Evolutionary conservation across 2,797 vertebrate species (phyloP).

Genomic region (Bovichtus diacanthus): DNA sequence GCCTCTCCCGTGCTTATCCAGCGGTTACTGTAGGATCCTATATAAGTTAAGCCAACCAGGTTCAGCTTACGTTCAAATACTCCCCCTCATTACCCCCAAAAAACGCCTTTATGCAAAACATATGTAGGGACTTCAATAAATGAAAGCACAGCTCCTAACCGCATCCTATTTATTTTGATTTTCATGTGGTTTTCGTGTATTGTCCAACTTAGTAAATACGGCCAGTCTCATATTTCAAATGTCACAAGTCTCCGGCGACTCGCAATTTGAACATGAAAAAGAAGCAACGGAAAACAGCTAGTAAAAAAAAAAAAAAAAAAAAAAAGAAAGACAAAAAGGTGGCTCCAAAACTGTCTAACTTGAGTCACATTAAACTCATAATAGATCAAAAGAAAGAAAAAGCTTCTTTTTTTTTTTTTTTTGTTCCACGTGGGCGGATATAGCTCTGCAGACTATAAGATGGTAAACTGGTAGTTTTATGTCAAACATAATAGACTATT

Average conservation of each 20-base stretch:
- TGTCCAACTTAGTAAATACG: slow-evolving; percentile 85
- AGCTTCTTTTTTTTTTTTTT: slow-evolving; percentile 16
- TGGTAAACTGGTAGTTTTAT: slow-evolving; percentile 25
- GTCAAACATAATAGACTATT: slow-evolving; percentile 29
- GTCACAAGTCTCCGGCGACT: slow-evolving; percentile 75
- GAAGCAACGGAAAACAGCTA: slow-evolving; percentile 61
- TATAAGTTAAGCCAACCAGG: slow-evolving; percentile 75
- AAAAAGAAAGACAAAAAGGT: slow-evolving; percentile 21
- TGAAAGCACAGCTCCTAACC: slow-evolving; percentile 86
- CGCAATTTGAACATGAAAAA: slow-evolving; percentile 74
- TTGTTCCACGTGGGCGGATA: slow-evolving; percentile 11
- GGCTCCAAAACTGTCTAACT: slow-evolving; percentile 37
- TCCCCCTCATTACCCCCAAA: slow-evolving; percentile 78
- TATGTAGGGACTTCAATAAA: slow-evolving; percentile 87
- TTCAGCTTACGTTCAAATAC: slow-evolving; percentile 81
- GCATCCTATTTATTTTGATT: slow-evolving; percentile 87
- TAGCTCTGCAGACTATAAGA: slow-evolving; percentile 18
- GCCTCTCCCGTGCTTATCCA: slow-evolving; percentile 36
- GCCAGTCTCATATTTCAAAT: slow-evolving; percentile 80
- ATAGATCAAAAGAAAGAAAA: slow-evolving; percentile 41
- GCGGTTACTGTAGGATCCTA: slow-evolving; percentile 51
- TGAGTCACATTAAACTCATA: slow-evolving; percentile 52
- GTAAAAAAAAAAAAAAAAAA: slow-evolving; percentile 46
- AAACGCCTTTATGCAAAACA: slow-evolving; percentile 89
- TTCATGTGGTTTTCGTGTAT: slow-evolving; percentile 87